Percentiles rank a stretch among this genome's conserved stretches.
Conservation (phyloP, 2,113 vertebrate genomes). For the Calidris pugnax region DNA sequence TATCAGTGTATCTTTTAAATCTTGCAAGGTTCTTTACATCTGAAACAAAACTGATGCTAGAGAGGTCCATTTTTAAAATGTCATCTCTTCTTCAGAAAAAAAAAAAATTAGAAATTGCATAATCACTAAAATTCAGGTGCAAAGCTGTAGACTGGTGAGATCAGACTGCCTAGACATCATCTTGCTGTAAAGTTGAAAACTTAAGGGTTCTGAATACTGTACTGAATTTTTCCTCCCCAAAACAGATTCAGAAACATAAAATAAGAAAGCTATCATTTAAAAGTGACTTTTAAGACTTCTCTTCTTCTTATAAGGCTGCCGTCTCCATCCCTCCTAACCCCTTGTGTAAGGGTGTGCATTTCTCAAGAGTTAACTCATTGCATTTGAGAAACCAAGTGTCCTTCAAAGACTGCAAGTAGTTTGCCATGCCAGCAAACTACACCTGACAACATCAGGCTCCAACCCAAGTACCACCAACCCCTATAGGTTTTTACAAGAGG, state of each 20-base stretch:
- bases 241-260: not conserved
- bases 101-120: not conserved
- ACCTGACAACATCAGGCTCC: not conserved
- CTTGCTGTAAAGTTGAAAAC: not conserved
- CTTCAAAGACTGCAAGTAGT: not conserved
- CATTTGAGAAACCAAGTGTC: not conserved
- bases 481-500: not conserved
- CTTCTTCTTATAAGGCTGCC: not conserved
- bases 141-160: not conserved
- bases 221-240: not conserved
- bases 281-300: not conserved
- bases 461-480: not conserved
- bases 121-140: not conserved
- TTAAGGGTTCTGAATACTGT: not conserved
- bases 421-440: not conserved
- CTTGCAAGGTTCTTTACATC: not conserved
- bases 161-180: not conserved
- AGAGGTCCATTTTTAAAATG: not conserved
- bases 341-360: not conserved
- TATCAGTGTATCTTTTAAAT: not conserved
- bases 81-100: not conserved
- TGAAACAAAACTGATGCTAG: not conserved
- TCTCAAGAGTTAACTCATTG: not conserved
- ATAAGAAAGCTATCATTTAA: accelerated
- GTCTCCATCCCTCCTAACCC: not conserved